These are phyloP conservation scores for Cremastobaeus sp. DNA, from an alignment of 2,888 invertebrate species.

Conservation along the genomic window DNA sequence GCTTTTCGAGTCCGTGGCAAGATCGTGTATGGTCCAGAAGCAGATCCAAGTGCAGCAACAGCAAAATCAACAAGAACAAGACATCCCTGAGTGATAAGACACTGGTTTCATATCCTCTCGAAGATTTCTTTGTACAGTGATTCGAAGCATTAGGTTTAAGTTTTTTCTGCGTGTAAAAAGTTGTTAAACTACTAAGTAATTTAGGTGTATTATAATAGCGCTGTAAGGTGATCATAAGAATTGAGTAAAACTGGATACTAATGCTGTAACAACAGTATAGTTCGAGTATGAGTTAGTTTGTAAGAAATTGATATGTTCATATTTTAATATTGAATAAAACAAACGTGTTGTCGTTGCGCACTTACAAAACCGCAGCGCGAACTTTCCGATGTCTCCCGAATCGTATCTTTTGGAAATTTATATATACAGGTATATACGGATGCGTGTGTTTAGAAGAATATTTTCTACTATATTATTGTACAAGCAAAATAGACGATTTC, in stretches of 20 bases:
- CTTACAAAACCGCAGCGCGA: conserved; percentile 70
- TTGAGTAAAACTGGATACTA: conserved; percentile 54
- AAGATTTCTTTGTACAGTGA: conserved; percentile 73
- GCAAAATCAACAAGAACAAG: conserved; percentile 83
- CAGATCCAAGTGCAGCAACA: conserved; percentile 81
- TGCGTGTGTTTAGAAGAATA: conserved; percentile 65
- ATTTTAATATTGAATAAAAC: conserved; percentile 74
- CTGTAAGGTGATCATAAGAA: conserved; percentile 66
- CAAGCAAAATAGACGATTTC: conserved; percentile 58
- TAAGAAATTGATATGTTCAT: conserved; percentile 76
- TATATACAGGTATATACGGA: conserved; percentile 63
- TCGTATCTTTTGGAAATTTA: conserved; percentile 71
- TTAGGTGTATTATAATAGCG: conserved; percentile 75
- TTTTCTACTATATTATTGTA: conserved; percentile 65
- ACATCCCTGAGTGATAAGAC: conserved; percentile 83
- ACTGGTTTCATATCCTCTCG: conserved; percentile 66
- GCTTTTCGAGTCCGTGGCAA: conserved; percentile 96
- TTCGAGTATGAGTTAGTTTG: conserved; percentile 63
- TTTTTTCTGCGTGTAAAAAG: conserved; percentile 74
- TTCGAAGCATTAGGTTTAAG: conserved; percentile 67
- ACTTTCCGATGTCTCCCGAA: conserved; percentile 69
- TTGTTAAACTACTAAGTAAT: conserved; percentile 72
- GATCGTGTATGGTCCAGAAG: conserved; percentile 95
- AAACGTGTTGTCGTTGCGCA: conserved; percentile 69
- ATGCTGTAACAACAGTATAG: conserved; percentile 58